Evolutionary conservation across 2,113 vertebrate genomes (phyloP), one percentile per base, ranked within the genome.

Genomic region (Tenrec ecaudatus): DNA sequence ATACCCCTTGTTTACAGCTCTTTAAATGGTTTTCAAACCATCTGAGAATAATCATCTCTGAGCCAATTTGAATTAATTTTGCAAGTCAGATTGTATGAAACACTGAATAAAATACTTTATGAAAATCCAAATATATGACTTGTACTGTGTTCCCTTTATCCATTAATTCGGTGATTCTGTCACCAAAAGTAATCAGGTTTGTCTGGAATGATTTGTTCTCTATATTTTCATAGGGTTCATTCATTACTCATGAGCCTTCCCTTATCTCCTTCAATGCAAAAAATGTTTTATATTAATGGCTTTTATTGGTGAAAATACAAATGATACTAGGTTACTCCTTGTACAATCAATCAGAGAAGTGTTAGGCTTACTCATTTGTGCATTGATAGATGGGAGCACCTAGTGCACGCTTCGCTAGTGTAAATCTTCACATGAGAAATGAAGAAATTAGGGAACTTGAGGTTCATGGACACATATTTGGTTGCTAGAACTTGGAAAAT

Each of bases 61-160:
- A 97, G 81, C 82, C 81, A 96, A 96, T 97, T 96, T 96, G 93
- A 97, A 96, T 97, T 97, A 97, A 97, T 97, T 94, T 90, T 94
- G 69, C 84, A 96, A 93, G 88, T 96, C 96, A 96, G 86, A 96
- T 96, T 97, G 97, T 96, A 97, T 93, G 94, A 96, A 97, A 93
- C 86, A 93, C 71, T 93, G 92, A 97, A 97, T 97, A 97, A 96
- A 97, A 93, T 68, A 91, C 95, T 98, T 97, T 93, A 94, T 96
- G 95, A 96, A 97, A 97, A 97, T 90, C 92, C 88, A 97, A 92
- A 94, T 96, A 94, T 94, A 95, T 96, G 96, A 94, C 93, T 96
- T 97, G 82, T 95, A 88, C 81, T 95, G 76, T 86, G 92, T 94
- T 96, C 71, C 40, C 68, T 97, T 96, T 95, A 90, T 92, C 69